A percentile compares a stretch with the other conserved stretches of the same genome.
Conservation (phyloP, 35 echinoderm and acorn worm species). For the Apostichopus californicus region DNA sequence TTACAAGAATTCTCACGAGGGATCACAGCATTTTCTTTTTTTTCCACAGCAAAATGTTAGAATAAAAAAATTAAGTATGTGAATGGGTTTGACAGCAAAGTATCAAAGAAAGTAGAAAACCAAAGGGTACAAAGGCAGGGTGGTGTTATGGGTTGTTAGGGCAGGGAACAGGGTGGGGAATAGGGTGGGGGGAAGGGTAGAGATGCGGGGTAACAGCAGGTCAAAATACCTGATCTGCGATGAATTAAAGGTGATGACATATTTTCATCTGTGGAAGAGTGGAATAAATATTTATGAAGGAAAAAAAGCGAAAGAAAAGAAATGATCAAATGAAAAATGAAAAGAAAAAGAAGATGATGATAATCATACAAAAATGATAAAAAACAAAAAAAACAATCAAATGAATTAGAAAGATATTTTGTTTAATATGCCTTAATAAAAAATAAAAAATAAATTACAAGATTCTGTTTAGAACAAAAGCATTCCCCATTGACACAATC, state of each 20-base stretch:
- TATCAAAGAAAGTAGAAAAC: not conserved
- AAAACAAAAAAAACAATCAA: not conserved
- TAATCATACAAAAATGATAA: not conserved
- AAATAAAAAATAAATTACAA: not conserved
- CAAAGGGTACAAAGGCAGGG: not conserved
- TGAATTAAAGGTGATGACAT: slow-evolving; percentile 49
- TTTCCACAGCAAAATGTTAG: not conserved
- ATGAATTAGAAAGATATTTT: not conserved
- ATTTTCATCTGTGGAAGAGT: slow-evolving; percentile 47
- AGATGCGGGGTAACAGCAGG: not conserved
- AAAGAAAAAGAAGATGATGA: not conserved
- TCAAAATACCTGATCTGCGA: slow-evolving; percentile 49
- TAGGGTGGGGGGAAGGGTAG: too few relatives aligned
- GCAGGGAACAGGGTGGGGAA: too few relatives aligned
- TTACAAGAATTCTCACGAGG: too few relatives aligned
- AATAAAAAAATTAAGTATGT: not conserved
- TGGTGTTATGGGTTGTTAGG: too few relatives aligned
- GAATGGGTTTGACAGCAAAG: not conserved
- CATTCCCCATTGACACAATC: too few relatives aligned
- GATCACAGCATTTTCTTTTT: too few relatives aligned
- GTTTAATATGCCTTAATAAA: not conserved
- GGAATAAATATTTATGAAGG: slow-evolving; percentile 21
- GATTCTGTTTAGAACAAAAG: not conserved
- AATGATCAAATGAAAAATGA: too few relatives aligned
- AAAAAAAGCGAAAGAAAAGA: not conserved